A percentile compares a stretch with the other conserved stretches of the same genome.
These are phyloP conservation scores for Allygus modestus DNA, from an alignment of 2,888 invertebrate genomes.

Conservation along the genomic window DNA sequence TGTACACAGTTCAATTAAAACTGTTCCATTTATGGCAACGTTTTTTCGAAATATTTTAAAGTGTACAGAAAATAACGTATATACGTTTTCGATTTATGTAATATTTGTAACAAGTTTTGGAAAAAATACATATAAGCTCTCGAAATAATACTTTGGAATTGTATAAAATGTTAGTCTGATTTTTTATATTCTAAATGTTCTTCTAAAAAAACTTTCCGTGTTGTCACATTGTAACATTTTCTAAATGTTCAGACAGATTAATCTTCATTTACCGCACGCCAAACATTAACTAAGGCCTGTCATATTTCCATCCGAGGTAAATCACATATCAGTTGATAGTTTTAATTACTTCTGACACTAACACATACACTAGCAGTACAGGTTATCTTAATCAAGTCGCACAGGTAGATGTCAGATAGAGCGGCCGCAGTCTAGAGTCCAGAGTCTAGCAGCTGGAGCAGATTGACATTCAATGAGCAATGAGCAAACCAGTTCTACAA, in stretches of 20 bases:
- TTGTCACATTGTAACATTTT: no score
- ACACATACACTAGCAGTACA: not conserved
- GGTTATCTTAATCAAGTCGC: slow-evolving; percentile 17
- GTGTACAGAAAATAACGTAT: no score
- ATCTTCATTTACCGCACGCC: not conserved
- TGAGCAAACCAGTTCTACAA: slow-evolving; percentile 54
- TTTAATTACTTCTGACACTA: slow-evolving; percentile 2
- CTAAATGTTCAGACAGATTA: not conserved
- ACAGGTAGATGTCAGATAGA: slow-evolving; percentile 5
- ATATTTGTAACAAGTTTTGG: no score
- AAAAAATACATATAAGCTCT: no score
- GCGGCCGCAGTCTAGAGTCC: not conserved
- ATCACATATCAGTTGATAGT: not conserved
- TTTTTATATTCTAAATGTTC: no score
- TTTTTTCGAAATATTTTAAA: no score
- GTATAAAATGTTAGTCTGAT: no score
- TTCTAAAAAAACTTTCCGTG: no score
- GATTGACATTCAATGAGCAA: slow-evolving; percentile 53
- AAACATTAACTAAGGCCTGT: not conserved
- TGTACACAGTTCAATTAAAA: no score
- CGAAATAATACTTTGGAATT: no score
- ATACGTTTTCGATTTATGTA: no score
- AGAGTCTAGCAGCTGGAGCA: not conserved
- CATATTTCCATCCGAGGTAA: not conserved
- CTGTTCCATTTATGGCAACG: no score